Percentiles rank a stretch among this genome's conserved stretches.
These are phyloP conservation scores for Catharus bicknelli DNA, from an alignment of 2,113 vertebrate species.

Conservation along the genomic window DNA sequence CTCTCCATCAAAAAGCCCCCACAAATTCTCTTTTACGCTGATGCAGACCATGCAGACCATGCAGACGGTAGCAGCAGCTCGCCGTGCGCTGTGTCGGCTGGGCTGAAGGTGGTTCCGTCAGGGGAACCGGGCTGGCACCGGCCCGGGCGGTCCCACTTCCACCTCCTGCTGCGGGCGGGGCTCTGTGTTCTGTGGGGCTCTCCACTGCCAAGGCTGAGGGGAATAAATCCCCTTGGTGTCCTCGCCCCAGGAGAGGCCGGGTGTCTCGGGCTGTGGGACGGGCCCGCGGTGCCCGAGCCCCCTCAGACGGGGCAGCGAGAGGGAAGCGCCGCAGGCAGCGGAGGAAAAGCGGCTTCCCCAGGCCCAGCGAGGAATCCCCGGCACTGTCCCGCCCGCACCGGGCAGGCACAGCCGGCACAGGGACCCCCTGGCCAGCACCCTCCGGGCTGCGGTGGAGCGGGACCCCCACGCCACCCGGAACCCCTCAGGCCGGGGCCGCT, in stretches of 20 bases:
- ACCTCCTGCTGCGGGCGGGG: fast-evolving
- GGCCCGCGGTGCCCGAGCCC: neutral
- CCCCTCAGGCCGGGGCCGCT: neutral
- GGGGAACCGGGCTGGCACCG: neutral
- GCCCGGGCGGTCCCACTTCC: neutral
- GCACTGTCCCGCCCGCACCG: no score
- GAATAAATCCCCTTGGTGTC: fast-evolving
- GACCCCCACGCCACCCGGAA: neutral
- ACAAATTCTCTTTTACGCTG: fast-evolving
- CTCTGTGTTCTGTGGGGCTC: fast-evolving
- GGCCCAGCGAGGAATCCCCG: fast-evolving
- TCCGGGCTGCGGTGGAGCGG: fast-evolving
- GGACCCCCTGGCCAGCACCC: fast-evolving
- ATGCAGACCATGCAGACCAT: neutral
- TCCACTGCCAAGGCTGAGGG: neutral
- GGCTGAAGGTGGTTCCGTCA: neutral
- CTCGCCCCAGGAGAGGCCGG: fast-evolving
- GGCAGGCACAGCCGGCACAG: neutral
- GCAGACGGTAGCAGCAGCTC: neutral
- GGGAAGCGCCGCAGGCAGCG: neutral
- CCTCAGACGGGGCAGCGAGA: neutral
- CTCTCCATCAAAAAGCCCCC: neutral
- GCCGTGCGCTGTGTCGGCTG: fast-evolving
- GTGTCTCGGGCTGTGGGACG: neutral
- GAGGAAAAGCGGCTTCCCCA: neutral